Evolutionary conservation across 2,113 vertebrate species (phyloP).

Genomic region (Aptenodytes patagonicus): DNA sequence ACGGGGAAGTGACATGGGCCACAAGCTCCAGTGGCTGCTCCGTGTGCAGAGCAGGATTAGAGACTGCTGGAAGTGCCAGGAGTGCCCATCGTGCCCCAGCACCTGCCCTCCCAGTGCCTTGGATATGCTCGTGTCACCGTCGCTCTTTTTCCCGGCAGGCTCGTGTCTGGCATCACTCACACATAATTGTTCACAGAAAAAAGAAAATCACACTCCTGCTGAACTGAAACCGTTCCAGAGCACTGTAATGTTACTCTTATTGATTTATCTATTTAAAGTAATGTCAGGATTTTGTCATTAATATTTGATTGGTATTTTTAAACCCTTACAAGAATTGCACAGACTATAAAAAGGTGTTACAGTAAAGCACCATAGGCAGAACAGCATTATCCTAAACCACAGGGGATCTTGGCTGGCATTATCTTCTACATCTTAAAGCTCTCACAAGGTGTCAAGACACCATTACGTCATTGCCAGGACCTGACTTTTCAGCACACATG

Average conservation of each 20-base stretch:
- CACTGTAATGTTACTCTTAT: neutral
- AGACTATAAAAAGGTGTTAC: constrained; percentile 41
- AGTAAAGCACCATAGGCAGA: constrained; percentile 3
- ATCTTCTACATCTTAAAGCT: neutral
- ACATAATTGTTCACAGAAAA: neutral
- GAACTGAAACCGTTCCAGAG: neutral
- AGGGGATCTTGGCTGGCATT: neutral
- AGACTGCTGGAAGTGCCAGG: neutral
- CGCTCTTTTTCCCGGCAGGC: neutral
- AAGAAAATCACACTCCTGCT: neutral
- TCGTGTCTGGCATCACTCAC: neutral
- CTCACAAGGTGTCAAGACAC: neutral
- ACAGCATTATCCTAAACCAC: neutral
- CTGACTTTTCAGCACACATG: neutral
- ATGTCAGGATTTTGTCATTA: constrained; percentile 38
- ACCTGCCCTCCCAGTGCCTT: neutral
- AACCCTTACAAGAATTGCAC: constrained; percentile 49
- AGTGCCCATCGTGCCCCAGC: rapidly evolving
- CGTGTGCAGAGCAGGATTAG: rapidly evolving
- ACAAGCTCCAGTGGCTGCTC: neutral
- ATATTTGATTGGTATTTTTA: constrained; percentile 57
- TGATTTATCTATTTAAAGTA: constrained; percentile 50
- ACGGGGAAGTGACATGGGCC: rapidly evolving
- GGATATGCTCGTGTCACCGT: rapidly evolving
- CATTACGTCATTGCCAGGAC: neutral